These are phyloP conservation scores for Thomomys bottae DNA, from an alignment of 2,113 vertebrate species.

Conservation along the genomic window DNA sequence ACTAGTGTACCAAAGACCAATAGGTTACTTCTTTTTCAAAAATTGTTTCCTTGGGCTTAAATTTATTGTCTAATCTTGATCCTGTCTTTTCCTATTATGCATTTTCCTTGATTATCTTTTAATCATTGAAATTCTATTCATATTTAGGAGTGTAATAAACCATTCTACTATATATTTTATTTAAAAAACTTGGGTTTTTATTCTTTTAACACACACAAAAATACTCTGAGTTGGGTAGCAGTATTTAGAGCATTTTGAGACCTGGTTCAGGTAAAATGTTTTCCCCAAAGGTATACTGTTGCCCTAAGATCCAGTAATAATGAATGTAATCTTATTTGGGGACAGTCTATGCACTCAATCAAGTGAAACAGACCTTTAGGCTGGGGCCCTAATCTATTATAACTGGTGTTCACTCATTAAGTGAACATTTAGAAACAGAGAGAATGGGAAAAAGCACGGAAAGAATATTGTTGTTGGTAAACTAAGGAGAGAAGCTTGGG, in stretches of 20 bases:
- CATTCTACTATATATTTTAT: neutral
- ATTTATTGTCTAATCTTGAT: neutral
- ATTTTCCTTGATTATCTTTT: too few relatives aligned
- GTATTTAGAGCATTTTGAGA: neutral
- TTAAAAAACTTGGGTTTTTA: neutral
- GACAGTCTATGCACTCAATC: neutral
- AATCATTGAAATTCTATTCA: neutral
- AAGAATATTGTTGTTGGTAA: neutral
- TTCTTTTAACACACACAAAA: too few relatives aligned
- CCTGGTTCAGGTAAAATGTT: neutral
- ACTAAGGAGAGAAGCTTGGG: neutral
- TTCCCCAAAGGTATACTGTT: neutral
- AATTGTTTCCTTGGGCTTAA: neutral
- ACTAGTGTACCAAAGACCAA: too few relatives aligned
- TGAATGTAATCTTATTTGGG: neutral
- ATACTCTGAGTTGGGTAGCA: neutral
- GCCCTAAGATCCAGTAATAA: neutral
- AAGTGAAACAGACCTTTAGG: neutral
- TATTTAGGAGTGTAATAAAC: neutral
- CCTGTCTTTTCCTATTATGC: neutral
- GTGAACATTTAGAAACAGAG: neutral
- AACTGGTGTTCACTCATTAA: neutral
- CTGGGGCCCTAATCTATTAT: neutral
- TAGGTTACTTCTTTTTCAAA: neutral
- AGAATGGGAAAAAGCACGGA: neutral